Evolutionary conservation across 2,888 invertebrate genomes (phyloP), one percentile per base, ranked within the genome.

Genomic region (Drosophila nr. perissopoda): DNA sequence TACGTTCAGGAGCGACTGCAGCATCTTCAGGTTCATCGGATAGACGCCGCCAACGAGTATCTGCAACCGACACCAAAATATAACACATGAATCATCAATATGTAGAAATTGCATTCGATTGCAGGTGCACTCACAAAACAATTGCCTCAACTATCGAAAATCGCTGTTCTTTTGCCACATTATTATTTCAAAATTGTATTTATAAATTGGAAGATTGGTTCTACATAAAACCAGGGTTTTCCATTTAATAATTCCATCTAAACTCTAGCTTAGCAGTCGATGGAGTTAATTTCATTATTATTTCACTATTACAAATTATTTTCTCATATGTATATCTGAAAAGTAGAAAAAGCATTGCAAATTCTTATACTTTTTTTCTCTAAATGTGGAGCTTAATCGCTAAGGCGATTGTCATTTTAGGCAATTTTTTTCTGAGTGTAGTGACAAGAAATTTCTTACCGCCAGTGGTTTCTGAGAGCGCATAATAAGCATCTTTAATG

Each of bases 1-100:
- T 53, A 65, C 79, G 75, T 91, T 91, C 5, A 92, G 42, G 8
- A 92, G 69, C 2, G 89, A 91, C 67, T 92, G 91, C 62, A 92
- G 64, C 76, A 88, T 82, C 68, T 90, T 82, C 49, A 92, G 80
- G 64, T 90, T 90, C 92, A 91, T 91, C 1, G 90, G 91, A 72
- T 91, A 91, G 8, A 89, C 79, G 59, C 86, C 84, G 16, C 91
- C 91, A 45, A 91, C 90, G 27, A 89, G 71, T 63, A 91, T 83
- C 92, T 91, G 42, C 36, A 56, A 16, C n/a, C n/a, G 38, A 36
- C 27, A 56, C 29, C 53, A 69, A 61, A 40, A 27, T 40, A 61
- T 69, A 25, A 36, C 48, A 54, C 18, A 69, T 53, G 51, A 56
- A 45, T 34, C 49, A 52, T 52, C 25, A 67, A 72, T 33, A 48